phyloP scores from a whole-genome alignment of 2,113 vertebrate species.

The Climacteris rufus region DNA sequence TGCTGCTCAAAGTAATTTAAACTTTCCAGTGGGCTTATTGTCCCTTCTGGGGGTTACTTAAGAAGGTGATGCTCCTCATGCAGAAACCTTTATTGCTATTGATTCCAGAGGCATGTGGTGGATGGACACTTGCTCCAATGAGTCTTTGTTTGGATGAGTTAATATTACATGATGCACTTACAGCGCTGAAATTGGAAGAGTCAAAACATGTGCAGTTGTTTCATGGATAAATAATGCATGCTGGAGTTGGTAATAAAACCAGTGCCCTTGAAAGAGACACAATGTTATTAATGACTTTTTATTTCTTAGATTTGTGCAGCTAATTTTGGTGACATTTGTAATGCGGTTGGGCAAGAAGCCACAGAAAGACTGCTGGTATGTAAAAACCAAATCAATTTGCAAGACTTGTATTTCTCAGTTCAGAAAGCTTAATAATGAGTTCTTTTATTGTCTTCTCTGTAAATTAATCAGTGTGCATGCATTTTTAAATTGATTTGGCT shows the following conservation, averaged over 20 bases:
- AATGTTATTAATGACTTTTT: not conserved
- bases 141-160: not conserved
- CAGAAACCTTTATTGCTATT: not conserved
- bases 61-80: not conserved
- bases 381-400: not conserved
- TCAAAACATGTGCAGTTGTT: not conserved
- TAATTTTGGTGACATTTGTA: constrained; percentile 91
- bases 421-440: not conserved
- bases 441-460: not conserved
- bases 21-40: not conserved
- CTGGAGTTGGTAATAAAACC: not conserved
- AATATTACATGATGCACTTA: not conserved
- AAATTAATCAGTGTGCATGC: not conserved
- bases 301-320: constrained; percentile 83
- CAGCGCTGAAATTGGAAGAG: not conserved
- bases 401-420: not conserved
- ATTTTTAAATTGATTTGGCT: not conserved
- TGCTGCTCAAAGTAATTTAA: constrained; percentile 6
- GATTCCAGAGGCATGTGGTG: not conserved
- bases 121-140: not conserved
- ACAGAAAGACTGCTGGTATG: constrained; percentile 89
- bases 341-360: constrained; percentile 87
- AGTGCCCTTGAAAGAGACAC: not conserved
- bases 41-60: not conserved
- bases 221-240: not conserved